These are phyloP conservation scores for Athalia cordata DNA, from an alignment of 2,888 invertebrate species.

Conservation along the genomic window DNA sequence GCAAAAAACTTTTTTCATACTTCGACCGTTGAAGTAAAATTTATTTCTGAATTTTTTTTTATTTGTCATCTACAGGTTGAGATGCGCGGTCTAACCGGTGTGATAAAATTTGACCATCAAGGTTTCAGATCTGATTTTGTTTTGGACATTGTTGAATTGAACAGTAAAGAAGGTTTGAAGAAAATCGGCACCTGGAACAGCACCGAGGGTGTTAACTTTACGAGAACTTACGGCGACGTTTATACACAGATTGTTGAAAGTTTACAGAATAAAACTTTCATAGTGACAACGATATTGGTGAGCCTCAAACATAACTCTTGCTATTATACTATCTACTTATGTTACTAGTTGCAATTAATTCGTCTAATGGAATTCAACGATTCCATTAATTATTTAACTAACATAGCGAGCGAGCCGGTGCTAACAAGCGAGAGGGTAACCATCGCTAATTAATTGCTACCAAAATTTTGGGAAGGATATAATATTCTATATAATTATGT, in stretches of 20 bases:
- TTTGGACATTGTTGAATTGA: constrained; percentile 92
- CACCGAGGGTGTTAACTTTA: constrained; percentile 91
- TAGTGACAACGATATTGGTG: constrained; percentile 94
- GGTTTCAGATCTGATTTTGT: constrained; percentile 94
- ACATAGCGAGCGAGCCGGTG: too few species aligned
- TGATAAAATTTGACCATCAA: constrained; percentile 95
- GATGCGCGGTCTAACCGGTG: constrained; percentile 94
- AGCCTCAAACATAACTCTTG: constrained; percentile 67
- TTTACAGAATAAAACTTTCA: constrained; percentile 92
- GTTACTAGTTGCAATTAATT: too few species aligned
- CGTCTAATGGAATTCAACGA: too few species aligned
- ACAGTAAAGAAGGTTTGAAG: constrained; percentile 85
- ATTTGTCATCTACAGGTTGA: constrained; percentile 86
- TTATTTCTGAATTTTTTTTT: not conserved
- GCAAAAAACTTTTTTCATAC: not conserved
- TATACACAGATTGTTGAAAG: constrained; percentile 92
- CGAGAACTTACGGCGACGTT: constrained; percentile 88
- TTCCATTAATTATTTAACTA: too few species aligned
- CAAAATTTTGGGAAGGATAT: too few species aligned
- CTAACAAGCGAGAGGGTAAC: too few species aligned
- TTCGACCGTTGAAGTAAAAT: constrained; percentile 25
- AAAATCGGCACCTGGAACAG: constrained; percentile 94
- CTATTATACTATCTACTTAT: too few species aligned
- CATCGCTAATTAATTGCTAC: too few species aligned
- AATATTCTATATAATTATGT: too few species aligned